Percentiles rank a stretch among this genome's conserved stretches.
Conservation (phyloP, 2,113 vertebrate species). For the Chroicocephalus ridibundus region DNA sequence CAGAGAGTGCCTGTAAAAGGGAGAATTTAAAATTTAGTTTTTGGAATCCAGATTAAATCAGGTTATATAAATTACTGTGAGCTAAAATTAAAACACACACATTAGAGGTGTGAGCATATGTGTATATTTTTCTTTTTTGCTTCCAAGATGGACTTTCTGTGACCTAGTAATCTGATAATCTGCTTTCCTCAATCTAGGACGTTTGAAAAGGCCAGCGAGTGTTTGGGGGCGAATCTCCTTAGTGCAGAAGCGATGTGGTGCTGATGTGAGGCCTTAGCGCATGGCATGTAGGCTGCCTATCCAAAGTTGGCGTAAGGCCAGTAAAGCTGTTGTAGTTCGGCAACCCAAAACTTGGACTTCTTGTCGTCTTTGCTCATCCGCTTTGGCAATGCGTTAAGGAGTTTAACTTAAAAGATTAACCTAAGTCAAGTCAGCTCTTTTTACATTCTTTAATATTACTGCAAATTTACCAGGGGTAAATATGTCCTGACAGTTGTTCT, state of each 20-base stretch:
- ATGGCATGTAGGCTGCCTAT: neutral
- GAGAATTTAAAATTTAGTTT: neutral
- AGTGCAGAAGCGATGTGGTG: neutral
- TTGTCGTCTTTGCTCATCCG: neutral
- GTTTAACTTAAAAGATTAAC: neutral
- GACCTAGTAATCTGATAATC: neutral
- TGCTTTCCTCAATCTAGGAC: neutral
- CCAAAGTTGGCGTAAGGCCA: neutral
- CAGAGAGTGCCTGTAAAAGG: neutral
- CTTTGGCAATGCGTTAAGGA: neutral
- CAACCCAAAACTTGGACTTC: neutral
- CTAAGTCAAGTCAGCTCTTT: neutral
- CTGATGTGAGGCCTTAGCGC: neutral
- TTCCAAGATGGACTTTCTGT: neutral
- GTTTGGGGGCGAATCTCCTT: neutral
- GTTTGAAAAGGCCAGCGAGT: neutral
- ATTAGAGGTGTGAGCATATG: neutral
- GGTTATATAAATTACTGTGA: neutral
- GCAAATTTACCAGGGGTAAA: neutral
- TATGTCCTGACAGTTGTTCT: neutral
- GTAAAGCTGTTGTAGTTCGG: neutral
- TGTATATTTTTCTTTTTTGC: neutral
- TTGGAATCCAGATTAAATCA: slow-evolving; percentile 1
- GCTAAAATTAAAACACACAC: neutral
- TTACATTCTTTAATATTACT: neutral